Base-by-base conservation (phyloP, 1,140 invertebrate species). In the Thaumetopoea pityocampa region DNA sequence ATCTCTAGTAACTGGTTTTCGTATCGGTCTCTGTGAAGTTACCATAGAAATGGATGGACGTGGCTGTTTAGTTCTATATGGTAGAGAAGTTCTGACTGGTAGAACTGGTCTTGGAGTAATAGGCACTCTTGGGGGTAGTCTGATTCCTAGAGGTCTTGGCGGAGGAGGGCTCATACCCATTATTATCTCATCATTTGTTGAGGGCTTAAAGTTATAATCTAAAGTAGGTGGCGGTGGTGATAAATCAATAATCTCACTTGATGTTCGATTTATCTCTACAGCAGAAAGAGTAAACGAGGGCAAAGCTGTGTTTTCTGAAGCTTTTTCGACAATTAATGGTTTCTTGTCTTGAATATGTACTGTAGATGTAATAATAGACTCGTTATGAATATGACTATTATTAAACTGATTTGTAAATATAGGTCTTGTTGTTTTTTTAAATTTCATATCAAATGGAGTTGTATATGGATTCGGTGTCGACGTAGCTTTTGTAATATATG, bases 111-210 rank as follows among this genome's bases (percentile, higher is more conserved):
- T 58, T 16, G 67, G 50, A 23, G 71, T 73, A 11, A 66, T 52
- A 3, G 67, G 54, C 16, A 51, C 32, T 43, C 68, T 67, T 14
- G 56, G 35, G 12, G 66, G 65, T 27, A 48, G 28, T 52, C 62
- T 67, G n/a, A 50, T 59, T 12, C 52, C 40, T 12, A 63, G 26
- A 14, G 65, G 48, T 0, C 52, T 55, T 9, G 67, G 71, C 11
- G 80, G 77, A 7, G 80, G 85, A 16, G 85, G 83, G 51, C 74
- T 85, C 85, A 86, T 86, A 6, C 85, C 85, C 80, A 85, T 83
- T 17, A 86, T 86, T 38, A 72, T 67, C 43, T 86, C 81, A 49
- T 73, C 71, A 33, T 73, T 77, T 3, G 48, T 69, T 10, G 74
- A 66, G 22, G 74, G 67, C 40, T 76, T 84, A 16, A 79, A 78